Evolutionary conservation across 1,140 invertebrate genomes (phyloP).

Genomic region (Bradysia coprophila): DNA sequence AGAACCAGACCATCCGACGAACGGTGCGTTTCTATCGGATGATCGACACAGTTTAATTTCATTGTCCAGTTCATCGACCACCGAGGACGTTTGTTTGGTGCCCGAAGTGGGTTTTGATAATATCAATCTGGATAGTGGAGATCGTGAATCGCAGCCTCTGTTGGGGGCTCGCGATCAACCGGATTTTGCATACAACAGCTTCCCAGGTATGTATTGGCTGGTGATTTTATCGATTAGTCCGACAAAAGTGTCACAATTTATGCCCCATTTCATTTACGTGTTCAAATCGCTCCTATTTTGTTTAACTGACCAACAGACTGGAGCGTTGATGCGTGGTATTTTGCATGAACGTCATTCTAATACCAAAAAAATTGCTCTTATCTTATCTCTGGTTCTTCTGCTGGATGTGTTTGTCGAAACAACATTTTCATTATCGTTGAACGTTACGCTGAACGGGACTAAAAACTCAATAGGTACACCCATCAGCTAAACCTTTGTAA

Average conservation of each 20-base stretch:
- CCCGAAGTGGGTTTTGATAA: slow-evolving; percentile 33
- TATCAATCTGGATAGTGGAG: slow-evolving; percentile 42
- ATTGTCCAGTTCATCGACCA: background rate
- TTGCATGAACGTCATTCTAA: background rate
- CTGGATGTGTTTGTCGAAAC: no score
- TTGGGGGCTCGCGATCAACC: slow-evolving; percentile 60
- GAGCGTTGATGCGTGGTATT: background rate
- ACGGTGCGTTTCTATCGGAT: background rate
- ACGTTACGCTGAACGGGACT: no score
- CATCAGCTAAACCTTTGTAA: no score
- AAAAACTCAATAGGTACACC: no score
- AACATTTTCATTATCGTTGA: no score
- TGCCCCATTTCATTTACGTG: no score
- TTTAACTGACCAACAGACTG: no score
- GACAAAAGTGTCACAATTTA: background rate
- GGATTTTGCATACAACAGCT: slow-evolving; percentile 58
- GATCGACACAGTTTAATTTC: background rate
- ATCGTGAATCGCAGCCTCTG: slow-evolving; percentile 74
- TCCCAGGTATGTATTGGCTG: slow-evolving; percentile 43
- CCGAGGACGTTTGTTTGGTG: slow-evolving; percentile 12
- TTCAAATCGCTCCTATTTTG: no score
- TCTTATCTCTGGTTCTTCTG: no score
- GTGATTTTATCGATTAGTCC: slow-evolving; percentile 1
- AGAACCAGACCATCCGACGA: background rate
- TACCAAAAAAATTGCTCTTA: no score